Conservation (phyloP, 92 coral and sea anemone species). For the Paramuricea clavata region DNA sequence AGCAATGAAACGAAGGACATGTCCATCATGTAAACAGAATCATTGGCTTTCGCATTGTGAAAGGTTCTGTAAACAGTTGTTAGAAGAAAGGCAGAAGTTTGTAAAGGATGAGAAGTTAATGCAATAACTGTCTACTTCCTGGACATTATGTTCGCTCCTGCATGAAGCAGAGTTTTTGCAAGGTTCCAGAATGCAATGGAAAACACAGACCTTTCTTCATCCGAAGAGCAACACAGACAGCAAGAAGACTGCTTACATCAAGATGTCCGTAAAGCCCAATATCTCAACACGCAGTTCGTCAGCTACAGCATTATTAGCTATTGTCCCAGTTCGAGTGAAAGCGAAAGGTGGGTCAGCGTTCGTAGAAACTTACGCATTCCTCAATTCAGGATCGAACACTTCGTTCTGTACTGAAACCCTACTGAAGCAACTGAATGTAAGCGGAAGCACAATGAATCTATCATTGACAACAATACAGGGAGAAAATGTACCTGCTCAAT, state of each 20-base stretch:
- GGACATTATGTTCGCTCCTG: slow-evolving; percentile 32
- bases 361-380: slow-evolving; percentile 47
- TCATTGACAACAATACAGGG: slow-evolving; percentile 46
- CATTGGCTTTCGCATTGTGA: slow-evolving; percentile 47
- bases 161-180: slow-evolving; percentile 43
- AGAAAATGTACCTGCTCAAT: background rate
- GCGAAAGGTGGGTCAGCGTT: background rate
- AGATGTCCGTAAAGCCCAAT: background rate
- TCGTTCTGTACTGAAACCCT: slow-evolving; percentile 34
- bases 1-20: background rate
- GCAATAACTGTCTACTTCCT: slow-evolving; percentile 34
- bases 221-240: background rate
- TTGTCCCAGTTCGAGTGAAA: slow-evolving; percentile 31
- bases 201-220: slow-evolving; percentile 28
- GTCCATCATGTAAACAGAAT: slow-evolving; percentile 11
- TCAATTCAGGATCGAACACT: no score
- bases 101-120: slow-evolving; percentile 28
- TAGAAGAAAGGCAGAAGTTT: slow-evolving; percentile 28
- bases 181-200: slow-evolving; percentile 19
- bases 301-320: slow-evolving; percentile 13
- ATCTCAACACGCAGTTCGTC: background rate
- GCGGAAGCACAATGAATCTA: slow-evolving; percentile 25
- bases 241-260: background rate
- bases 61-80: slow-evolving; percentile 10
- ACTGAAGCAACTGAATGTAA: background rate